Percentiles rank a stretch among this genome's conserved stretches.
These are phyloP conservation scores for Drosophila mauritiana DNA, from an alignment of 1,140 invertebrate genomes.

Conservation along the genomic window DNA sequence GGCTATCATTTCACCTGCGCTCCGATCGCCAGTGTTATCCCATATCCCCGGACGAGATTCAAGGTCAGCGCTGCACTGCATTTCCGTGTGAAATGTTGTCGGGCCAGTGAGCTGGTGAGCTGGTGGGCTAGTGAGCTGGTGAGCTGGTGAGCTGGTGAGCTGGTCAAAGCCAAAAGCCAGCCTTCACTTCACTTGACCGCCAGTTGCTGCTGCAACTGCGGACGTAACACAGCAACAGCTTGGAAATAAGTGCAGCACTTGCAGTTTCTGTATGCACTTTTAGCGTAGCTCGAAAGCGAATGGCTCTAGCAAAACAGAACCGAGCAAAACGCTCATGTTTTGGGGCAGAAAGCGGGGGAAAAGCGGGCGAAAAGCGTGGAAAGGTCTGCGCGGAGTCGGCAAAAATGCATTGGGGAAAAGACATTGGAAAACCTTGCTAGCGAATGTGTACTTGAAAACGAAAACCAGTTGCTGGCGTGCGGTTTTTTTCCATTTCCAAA, in stretches of 20 bases:
- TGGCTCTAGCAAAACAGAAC: slow-evolving; percentile 69
- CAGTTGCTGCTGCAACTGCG: slow-evolving; percentile 13
- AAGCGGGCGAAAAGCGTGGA: slow-evolving; percentile 34
- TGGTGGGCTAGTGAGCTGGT: slow-evolving; percentile 21
- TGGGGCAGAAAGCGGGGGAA: slow-evolving; percentile 18
- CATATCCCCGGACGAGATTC: slow-evolving; percentile 44
- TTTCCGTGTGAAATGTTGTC: slow-evolving; percentile 76
- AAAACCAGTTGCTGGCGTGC: slow-evolving; percentile 36
- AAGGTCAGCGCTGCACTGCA: slow-evolving; percentile 65
- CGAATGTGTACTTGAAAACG: slow-evolving; percentile 65
- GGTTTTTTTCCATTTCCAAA: slow-evolving; percentile 58
- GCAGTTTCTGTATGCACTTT: slow-evolving; percentile 44
- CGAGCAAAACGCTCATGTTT: slow-evolving; percentile 22
- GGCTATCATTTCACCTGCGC: slow-evolving; percentile 72
- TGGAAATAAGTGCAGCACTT: slow-evolving; percentile 37
- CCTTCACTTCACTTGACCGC: slow-evolving; percentile 58
- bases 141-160: slow-evolving; percentile 25
- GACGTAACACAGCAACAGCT: slow-evolving; percentile 8
- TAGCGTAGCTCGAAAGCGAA: slow-evolving; percentile 66
- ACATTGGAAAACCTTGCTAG: slow-evolving; percentile 62
- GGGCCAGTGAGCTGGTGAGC: slow-evolving; percentile 37
- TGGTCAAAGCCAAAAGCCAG: slow-evolving; percentile 35
- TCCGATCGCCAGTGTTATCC: slow-evolving; percentile 56
- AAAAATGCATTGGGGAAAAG: slow-evolving; percentile 53
- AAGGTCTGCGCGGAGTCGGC: slow-evolving; percentile 62